phyloP scores from a whole-genome alignment of 2,888 invertebrate species.

The Sylvicola cinctus region DNA sequence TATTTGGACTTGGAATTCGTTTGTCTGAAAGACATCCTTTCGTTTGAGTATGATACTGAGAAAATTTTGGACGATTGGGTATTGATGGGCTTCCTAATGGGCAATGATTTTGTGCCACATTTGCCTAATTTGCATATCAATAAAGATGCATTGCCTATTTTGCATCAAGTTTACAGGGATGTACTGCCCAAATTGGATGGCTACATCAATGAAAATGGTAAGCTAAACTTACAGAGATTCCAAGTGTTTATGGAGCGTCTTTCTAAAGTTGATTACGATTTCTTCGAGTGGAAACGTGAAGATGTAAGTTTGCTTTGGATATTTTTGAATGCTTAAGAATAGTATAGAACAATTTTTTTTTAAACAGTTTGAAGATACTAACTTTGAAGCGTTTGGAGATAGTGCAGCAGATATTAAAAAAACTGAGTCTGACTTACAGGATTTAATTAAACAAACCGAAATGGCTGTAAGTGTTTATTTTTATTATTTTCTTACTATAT shows the following conservation, averaged over 20 bases:
- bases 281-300: conserved; percentile 53
- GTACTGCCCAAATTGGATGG: conserved; percentile 73
- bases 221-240: conserved; percentile 61
- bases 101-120: conserved; percentile 96
- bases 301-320: conserved; percentile 28
- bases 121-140: conserved; percentile 87
- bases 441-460: conserved; percentile 38
- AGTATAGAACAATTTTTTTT: conserved; percentile 7
- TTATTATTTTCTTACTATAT: conserved; percentile 5
- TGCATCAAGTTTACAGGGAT: conserved; percentile 75
- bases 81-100: conserved; percentile 88
- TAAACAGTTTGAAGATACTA: conserved; percentile 16
- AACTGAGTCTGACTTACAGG: conserved; percentile 32
- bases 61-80: conserved; percentile 96
- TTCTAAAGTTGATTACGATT: conserved; percentile 48
- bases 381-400: conserved; percentile 19
- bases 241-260: conserved; percentile 65
- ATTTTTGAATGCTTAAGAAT: conserved; percentile 7
- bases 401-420: neutral
- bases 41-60: conserved; percentile 68
- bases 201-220: conserved; percentile 82
- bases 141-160: conserved; percentile 66
- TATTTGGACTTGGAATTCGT: conserved; percentile 84
- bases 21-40: conserved; percentile 35
- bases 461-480: conserved; percentile 30